Evolutionary conservation across 1,140 invertebrate genomes (phyloP), one percentile per base, ranked within the genome.

Genomic region (Calephelis nemesis): DNA sequence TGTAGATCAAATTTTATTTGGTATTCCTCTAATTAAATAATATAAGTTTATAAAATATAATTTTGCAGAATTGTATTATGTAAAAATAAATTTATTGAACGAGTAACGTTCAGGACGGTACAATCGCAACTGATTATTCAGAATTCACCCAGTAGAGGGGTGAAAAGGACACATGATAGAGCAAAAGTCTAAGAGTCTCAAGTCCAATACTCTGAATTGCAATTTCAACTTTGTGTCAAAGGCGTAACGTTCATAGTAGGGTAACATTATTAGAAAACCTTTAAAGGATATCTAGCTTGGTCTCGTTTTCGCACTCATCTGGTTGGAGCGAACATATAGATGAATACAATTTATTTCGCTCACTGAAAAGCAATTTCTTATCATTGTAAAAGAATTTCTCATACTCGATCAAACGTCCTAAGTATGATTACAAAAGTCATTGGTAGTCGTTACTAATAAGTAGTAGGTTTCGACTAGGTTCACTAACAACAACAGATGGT

Each of bases 311-410:
- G 72, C 87, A 74, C 74, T 83, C 76, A 69, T 78, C 81, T 83
- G 87, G 82, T 87, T 88, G 85, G 86, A 79, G 72, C 74, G 75
- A 82, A 84, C 78, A 81, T 70, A 87, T 81, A 90, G 79, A 84
- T 82, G 82, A 89, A 90, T 88, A 88, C 80, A 88, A 88, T 88
- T 88, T 88, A 76, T 74, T 73, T 54, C 81, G 54, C 76, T 74
- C 74, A 84, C 84, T 71, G 77, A 72, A 72, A 73, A 79, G 67
- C 71, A 69, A 62, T 73, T 72, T 62, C 52, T 67, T 74, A 74
- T 64, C 73, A 75, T 76, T 70, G 63, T 58, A 68, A 72, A 67
- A 65, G 54, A 60, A 7, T 60, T 60, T 60, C 10, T 60, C 30
- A 60, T 60, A 9, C 42, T 45, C 30, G 30, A 30, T 30, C 30